Percentiles rank a stretch among this genome's conserved stretches.
These are phyloP conservation scores for Trematomus loennbergii DNA, from an alignment of 2,113 vertebrate genomes.

Conservation along the genomic window DNA sequence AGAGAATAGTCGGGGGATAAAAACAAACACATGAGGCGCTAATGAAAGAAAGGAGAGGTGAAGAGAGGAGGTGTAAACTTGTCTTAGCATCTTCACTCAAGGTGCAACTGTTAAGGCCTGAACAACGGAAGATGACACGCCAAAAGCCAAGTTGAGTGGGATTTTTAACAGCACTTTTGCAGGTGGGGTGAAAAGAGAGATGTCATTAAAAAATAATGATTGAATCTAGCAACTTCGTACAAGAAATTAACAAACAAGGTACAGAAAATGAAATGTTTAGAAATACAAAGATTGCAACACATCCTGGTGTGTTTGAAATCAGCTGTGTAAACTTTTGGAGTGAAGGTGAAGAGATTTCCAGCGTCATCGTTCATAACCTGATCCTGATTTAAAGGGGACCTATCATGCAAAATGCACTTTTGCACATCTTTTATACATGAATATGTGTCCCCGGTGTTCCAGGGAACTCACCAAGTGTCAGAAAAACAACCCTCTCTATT, in stretches of 20 bases:
- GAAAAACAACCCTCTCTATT: too few species aligned
- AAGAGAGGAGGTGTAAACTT: constrained; percentile 58
- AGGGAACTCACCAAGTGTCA: too few species aligned
- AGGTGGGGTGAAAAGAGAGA: not conserved
- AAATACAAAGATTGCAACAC: not conserved
- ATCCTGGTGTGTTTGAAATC: not conserved
- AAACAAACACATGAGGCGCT: constrained; percentile 63
- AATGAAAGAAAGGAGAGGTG: constrained; percentile 63
- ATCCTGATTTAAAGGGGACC: constrained; percentile 5
- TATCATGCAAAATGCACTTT: too few species aligned
- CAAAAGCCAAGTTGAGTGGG: not conserved
- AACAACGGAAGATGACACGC: constrained; percentile 4
- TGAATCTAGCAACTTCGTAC: not conserved
- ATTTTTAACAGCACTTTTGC: constrained; percentile 1
- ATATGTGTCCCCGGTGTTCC: too few species aligned
- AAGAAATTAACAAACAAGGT: not conserved
- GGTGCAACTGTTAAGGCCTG: constrained; percentile 28
- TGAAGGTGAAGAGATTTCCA: too few species aligned
- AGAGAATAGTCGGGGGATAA: constrained; percentile 54
- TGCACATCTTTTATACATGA: too few species aligned
- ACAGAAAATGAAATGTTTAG: not conserved
- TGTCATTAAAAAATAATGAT: not conserved
- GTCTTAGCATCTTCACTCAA: constrained; percentile 38
- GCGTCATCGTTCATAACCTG: not conserved
- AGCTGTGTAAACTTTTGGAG: not conserved